phyloP scores from a whole-genome alignment of 2,888 invertebrate genomes.

The Mamestra brassicae region DNA sequence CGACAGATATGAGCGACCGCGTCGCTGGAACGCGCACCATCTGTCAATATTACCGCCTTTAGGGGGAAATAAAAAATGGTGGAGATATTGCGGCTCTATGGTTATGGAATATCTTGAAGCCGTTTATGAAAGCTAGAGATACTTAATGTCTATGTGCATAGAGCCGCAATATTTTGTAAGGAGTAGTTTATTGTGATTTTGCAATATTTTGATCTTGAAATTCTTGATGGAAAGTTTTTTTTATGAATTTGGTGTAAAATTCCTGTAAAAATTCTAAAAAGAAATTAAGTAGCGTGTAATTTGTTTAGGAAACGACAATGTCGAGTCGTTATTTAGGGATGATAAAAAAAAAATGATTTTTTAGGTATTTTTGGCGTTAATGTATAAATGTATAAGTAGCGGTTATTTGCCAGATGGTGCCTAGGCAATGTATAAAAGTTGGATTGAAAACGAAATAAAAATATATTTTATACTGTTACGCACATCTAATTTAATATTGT shows the following conservation, averaged over 20 bases:
- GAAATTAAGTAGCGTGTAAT: slow-evolving; percentile 34
- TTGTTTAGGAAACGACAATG: slow-evolving; percentile 8
- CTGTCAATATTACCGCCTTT: slow-evolving; percentile 54
- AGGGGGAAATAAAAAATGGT: slow-evolving; percentile 18
- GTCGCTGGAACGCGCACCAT: slow-evolving; percentile 60
- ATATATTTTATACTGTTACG: slow-evolving; percentile 47
- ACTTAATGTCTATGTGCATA: neutral
- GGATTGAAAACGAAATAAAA: slow-evolving; percentile 51
- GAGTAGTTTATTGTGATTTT: slow-evolving; percentile 45
- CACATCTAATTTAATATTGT: slow-evolving; percentile 44
- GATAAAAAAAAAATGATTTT: neutral
- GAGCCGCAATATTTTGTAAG: slow-evolving; percentile 20
- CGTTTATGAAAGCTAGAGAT: neutral
- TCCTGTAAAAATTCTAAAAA: slow-evolving; percentile 37
- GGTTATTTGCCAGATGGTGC: slow-evolving; percentile 63
- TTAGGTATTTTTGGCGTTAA: slow-evolving; percentile 26
- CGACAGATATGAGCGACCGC: slow-evolving; percentile 50
- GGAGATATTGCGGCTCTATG: slow-evolving; percentile 27
- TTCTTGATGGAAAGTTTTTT: slow-evolving; percentile 2
- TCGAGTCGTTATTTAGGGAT: slow-evolving; percentile 17
- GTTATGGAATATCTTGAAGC: neutral
- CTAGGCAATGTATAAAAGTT: slow-evolving; percentile 51
- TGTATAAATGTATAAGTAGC: slow-evolving; percentile 15
- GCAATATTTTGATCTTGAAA: slow-evolving; percentile 18
- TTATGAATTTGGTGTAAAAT: slow-evolving; percentile 39